A percentile compares a stretch with the other conserved stretches of the same genome.
phyloP scores from a whole-genome alignment of 1,140 invertebrate genomes.

The Cydia splendana region DNA sequence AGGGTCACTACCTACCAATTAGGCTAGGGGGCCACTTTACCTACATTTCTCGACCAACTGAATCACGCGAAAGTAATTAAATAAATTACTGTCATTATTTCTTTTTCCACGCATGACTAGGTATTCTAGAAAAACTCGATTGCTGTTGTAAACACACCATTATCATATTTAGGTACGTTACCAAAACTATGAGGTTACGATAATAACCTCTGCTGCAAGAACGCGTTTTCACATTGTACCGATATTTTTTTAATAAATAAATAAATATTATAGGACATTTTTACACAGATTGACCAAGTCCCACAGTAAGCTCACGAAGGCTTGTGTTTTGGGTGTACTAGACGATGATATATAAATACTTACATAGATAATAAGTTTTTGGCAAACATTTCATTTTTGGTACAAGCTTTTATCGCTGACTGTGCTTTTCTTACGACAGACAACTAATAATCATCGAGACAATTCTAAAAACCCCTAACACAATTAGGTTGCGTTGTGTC shows the following conservation, averaged over 20 bases:
- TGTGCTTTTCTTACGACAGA: no score
- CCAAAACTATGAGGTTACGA: slow-evolving; percentile 16
- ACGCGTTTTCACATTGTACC: background rate
- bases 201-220: background rate
- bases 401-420: no score
- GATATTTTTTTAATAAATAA: background rate
- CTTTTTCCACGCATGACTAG: background rate
- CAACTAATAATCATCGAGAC: no score
- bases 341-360: no score
- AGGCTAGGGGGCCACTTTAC: background rate
- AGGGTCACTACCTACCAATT: background rate
- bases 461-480: no score
- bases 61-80: no score
- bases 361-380: no score
- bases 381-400: no score
- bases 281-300: background rate
- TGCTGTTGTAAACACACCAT: slow-evolving; percentile 4
- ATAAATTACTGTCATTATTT: background rate
- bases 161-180: slow-evolving; percentile 6
- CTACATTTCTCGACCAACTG: no score
- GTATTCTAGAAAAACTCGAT: slow-evolving; percentile 3
- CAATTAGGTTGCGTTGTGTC: no score
- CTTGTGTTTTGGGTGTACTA: no score
- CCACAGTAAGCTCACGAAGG: background rate
- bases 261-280: no score